Evolutionary conservation across 2,888 invertebrate genomes (phyloP), one percentile per base, ranked within the genome.

Genomic region (Amphimallon solstitiale): DNA sequence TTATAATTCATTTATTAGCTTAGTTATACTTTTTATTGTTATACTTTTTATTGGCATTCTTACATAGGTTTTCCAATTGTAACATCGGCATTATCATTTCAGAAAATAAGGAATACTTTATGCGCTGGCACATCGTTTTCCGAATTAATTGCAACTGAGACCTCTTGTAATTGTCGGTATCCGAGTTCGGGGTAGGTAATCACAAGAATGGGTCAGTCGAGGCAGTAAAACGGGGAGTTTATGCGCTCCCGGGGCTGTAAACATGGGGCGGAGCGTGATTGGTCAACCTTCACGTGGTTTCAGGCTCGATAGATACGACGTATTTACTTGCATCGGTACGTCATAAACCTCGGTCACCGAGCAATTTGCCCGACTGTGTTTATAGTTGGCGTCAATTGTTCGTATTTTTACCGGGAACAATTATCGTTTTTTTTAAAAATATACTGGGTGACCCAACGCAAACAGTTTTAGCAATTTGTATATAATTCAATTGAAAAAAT

Each of bases 271-370:
- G 73, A 68, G 63, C 70, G 71, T 74, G 75, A 70, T 75, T 75
- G 75, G 76, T 76, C 74, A 74, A 73, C 75, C 75, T 73, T 72
- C 70, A 75, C 75, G 68, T 70, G 70, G 73, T 73, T 68, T 65
- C 66, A 65, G 59, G 59, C 61, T 38, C 71, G 66, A 70, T 68
- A 68, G 65, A 62, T 63, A 48, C 56, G 66, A 61, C 54, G 52
- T 72, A 67, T 76, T 74, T 68, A 73, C 70, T 66, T 68, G 51
- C 64, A 45, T 63, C 68, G 6, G 61, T 70, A 72, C 70, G 63
- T 72, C 69, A 65, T 68, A 71, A 74, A 72, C 64, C 66, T 72
- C 52, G 63, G 67, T 66, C 43, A 46, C 37, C 48, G 54, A 49
- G 49, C 38, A 38, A 40, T 60, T 48, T 60, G 19, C 19, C 35